Evolutionary conservation across 2,888 invertebrate genomes (phyloP).

Genomic region (Xanthostigma xanthostigma): DNA sequence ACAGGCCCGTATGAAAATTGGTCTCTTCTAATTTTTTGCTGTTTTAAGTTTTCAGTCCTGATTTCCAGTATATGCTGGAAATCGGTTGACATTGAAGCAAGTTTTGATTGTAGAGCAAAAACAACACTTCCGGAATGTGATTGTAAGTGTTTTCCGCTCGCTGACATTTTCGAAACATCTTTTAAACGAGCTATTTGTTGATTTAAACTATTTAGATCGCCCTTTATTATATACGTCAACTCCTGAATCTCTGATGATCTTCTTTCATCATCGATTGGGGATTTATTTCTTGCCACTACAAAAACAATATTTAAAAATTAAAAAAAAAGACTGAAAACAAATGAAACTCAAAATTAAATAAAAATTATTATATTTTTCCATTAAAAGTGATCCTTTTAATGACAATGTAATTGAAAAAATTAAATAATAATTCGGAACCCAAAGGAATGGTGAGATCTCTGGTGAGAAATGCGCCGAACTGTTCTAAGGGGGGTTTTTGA

Average conservation of each 20-base stretch:
- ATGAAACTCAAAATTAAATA: not conserved
- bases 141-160: slow-evolving; percentile 61
- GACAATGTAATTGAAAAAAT: no score
- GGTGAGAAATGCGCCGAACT: no score
- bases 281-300: slow-evolving; percentile 93
- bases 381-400: no score
- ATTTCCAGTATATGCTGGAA: slow-evolving; percentile 97
- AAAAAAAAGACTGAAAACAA: slow-evolving; percentile 8
- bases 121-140: slow-evolving; percentile 90
- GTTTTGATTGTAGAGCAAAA: slow-evolving; percentile 78
- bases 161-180: slow-evolving; percentile 54
- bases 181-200: slow-evolving; percentile 90
- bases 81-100: slow-evolving; percentile 93
- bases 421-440: no score
- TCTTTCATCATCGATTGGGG: slow-evolving; percentile 75
- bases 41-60: slow-evolving; percentile 91
- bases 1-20: slow-evolving; percentile 67
- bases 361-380: no score
- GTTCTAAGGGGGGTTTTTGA: no score
- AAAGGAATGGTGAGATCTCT: no score
- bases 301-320: slow-evolving; percentile 14
- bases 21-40: slow-evolving; percentile 85
- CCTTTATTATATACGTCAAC: slow-evolving; percentile 91
- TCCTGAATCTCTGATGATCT: slow-evolving; percentile 93
- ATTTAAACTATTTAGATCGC: slow-evolving; percentile 87